Evolutionary conservation across 2,797 vertebrate genomes (phyloP).

Genomic region (Tolypeutes matacus): DNA sequence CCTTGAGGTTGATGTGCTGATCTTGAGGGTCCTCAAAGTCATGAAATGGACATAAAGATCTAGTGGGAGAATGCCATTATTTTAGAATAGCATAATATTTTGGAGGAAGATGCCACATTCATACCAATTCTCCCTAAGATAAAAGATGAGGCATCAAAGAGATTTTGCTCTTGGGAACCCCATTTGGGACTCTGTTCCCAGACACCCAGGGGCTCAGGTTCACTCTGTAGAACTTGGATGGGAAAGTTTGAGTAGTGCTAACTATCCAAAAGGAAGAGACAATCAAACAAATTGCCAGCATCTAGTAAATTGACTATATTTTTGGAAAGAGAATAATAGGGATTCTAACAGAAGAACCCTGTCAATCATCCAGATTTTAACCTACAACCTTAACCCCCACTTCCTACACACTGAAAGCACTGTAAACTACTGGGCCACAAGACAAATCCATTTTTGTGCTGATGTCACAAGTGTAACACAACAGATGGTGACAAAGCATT

Average conservation of each 20-base stretch:
- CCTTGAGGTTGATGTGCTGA: not conserved
- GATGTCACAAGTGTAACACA: not conserved
- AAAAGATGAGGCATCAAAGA: constrained; percentile 48
- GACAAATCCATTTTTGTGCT: not conserved
- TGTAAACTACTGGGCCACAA: not conserved
- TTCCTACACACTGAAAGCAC: not conserved
- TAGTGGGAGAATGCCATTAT: not conserved
- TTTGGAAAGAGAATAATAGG: not conserved
- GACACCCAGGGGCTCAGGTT: not conserved
- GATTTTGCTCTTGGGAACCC: not conserved
- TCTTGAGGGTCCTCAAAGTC: not conserved
- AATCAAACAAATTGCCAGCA: not conserved
- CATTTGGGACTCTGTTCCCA: constrained; percentile 13
- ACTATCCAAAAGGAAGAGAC: not conserved
- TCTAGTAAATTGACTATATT: not conserved
- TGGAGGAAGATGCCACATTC: not conserved
- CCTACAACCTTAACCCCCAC: not conserved
- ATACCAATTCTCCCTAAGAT: not conserved
- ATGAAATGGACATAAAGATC: not conserved
- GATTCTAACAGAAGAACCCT: not conserved
- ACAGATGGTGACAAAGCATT: not conserved
- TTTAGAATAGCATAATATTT: not conserved
- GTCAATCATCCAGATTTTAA: not conserved
- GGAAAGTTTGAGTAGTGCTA: not conserved
- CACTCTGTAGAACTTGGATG: not conserved